Evolutionary conservation across 2,888 invertebrate species (phyloP).

Genomic region (Chymomyza caudatula): DNA sequence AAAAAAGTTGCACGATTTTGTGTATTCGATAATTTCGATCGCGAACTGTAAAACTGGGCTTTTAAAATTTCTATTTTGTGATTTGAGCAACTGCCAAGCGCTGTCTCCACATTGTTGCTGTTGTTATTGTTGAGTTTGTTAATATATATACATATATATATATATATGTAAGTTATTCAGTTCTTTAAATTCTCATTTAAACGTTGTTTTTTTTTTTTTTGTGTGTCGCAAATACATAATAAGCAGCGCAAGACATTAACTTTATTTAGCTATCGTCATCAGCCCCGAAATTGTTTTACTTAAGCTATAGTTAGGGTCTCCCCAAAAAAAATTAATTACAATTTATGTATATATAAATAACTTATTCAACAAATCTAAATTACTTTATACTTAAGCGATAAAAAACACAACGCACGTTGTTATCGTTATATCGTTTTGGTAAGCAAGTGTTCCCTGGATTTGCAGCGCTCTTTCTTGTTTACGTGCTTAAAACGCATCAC

Average conservation of each 20-base stretch:
- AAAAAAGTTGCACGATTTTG: no score
- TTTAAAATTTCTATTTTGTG: background rate
- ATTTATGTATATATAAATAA: conserved; percentile 1
- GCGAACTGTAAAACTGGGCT: no score
- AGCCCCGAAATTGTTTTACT: background rate
- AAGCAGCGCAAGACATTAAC: background rate
- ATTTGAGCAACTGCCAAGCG: no score
- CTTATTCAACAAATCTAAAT: no score
- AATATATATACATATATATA: background rate
- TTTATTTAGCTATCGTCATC: background rate
- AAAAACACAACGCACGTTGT: no score
- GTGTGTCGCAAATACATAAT: background rate
- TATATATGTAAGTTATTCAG: conserved; percentile 28
- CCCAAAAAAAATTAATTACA: conserved; percentile 14
- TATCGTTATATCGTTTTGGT: no score
- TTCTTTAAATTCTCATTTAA: conserved; percentile 65
- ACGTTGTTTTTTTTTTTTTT: background rate
- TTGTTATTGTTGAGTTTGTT: conserved; percentile 46
- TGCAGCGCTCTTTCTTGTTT: background rate
- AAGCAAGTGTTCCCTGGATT: background rate
- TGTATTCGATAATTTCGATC: no score
- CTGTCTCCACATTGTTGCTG: no score
- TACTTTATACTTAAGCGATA: background rate
- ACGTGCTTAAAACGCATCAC: conserved; percentile 74
- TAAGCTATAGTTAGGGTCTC: background rate